Base-by-base conservation (phyloP, 2,797 vertebrate genomes). In the Brachyalestes nurse region DNA sequence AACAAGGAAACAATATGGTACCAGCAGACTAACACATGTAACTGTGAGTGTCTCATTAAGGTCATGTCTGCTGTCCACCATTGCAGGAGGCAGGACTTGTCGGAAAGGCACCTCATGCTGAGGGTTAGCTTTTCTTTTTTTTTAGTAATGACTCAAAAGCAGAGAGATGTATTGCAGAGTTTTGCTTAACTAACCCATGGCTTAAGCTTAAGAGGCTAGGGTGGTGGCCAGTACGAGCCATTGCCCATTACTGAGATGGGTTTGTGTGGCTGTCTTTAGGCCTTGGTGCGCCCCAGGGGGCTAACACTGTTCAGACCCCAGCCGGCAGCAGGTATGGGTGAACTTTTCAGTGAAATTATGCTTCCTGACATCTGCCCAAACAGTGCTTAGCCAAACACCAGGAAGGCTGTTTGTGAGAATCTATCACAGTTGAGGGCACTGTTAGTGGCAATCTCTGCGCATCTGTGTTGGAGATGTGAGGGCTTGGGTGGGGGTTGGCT, bases 281-380 rank as follows among this genome's bases (percentile, higher is more conserved):
- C 81, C 21, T 76, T 25, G 47, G 38, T 57, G 75, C 55, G 75
- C 83, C 60, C 67, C 53, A 66, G 86, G 58, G 40, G 67, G 80
- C 55, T 72, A 82, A 78, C 77, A 82, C 69, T 49, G 75, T 77
- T 80, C 65, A 25, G 78, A 77, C 78, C 79, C 80, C 72, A 60
- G 65, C 70, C 65, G 34, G 77, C 83, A 78, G 80, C 78, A 78
- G 80, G 71, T 77, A 76, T 57, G 76, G 72, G 62, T 85, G 84
- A 86, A 86, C 85, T 84, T 87, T 87, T 49, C 65, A 60, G 62
- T 86, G 84, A 86, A 81, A 66, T 85, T 82, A 89, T 86, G 66
- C 61, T 79, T 76, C 71, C 74, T 88, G 87, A 89, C 88, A 87
- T 82, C 72, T 86, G 86, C 87, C 86, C 84, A 89, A 88, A 89